A percentile compares a stretch with the other conserved stretches of the same genome.
Conservation (phyloP, 1,140 invertebrate species). For the Formica exsecta region DNA sequence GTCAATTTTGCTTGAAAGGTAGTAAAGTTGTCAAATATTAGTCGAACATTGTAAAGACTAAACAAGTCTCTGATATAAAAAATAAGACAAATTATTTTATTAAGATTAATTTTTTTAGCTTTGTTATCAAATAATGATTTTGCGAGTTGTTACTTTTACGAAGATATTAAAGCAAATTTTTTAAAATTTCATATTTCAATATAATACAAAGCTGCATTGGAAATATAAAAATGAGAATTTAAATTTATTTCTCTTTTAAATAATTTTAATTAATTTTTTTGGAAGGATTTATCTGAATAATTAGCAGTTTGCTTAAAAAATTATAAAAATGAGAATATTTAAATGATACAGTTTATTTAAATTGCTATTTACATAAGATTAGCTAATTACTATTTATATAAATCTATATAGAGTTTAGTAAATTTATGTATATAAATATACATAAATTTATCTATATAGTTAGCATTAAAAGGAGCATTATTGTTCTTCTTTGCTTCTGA, state of each 20-base stretch:
- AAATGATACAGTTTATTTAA: neutral
- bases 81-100: neutral
- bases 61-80: neutral
- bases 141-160: no score
- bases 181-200: no score
- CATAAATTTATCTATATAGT: neutral
- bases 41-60: neutral
- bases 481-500: neutral
- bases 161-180: no score
- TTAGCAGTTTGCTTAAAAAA: neutral
- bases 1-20: neutral
- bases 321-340: slow-evolving; percentile 1
- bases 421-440: no score
- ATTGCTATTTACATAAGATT: neutral
- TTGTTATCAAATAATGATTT: no score
- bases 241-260: no score
- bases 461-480: neutral
- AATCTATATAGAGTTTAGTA: no score
- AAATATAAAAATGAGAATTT: no score
- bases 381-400: no score
- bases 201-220: no score
- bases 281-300: neutral
- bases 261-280: no score
- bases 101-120: no score
- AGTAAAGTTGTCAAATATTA: neutral